Evolutionary conservation across 2,113 vertebrate species (phyloP), one percentile per base, ranked within the genome.

Genomic region (Eidolon helvum): DNA sequence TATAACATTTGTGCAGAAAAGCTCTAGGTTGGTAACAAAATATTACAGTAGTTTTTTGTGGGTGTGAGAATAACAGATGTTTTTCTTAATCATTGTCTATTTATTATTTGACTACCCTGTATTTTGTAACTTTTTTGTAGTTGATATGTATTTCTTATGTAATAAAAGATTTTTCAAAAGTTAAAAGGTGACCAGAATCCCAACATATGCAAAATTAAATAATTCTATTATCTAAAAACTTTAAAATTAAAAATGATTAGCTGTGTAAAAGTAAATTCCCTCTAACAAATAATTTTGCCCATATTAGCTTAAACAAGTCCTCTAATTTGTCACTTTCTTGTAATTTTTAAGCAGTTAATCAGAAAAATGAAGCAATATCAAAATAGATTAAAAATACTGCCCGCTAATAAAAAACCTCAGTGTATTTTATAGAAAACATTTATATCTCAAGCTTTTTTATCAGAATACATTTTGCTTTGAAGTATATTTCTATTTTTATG

Each of bases 191-290:
- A 74, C 21, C 28, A 91, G 21, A 94, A 71, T 89, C 24, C 28
- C 35, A 95, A 87, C 33, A 85, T 1, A 30, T 53, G 22, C 33
- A 77, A 94, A 87, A 75, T 83, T 61, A 79, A 82, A 86, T 45
- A 87, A 72, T 78, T 96, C 3, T 65, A 90, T 72, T 83, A 87
- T 40, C n/a, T 74, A 11, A 87, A 93, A 69, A 84, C 9, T 55
- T 91, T 72, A 90, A 93, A 80, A 78, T 35, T 79, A 50, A 95
- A 97, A 95, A 82, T 21, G 72, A 82, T 63, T 57, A 91, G 21
- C 2, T 57, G 10, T 82, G 38, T 68, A 90, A 83, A 95, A 68
- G 84, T 57, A 89, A 97, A 91, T 77, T 78, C 38, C 18, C 53
- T 71, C 48, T 4, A 74, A 45, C 61, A 90, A 89, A 93, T 85